Evolutionary conservation across 2,888 invertebrate species (phyloP), one percentile per base, ranked within the genome.

Genomic region (Liopterus haemorrhoidalis): DNA sequence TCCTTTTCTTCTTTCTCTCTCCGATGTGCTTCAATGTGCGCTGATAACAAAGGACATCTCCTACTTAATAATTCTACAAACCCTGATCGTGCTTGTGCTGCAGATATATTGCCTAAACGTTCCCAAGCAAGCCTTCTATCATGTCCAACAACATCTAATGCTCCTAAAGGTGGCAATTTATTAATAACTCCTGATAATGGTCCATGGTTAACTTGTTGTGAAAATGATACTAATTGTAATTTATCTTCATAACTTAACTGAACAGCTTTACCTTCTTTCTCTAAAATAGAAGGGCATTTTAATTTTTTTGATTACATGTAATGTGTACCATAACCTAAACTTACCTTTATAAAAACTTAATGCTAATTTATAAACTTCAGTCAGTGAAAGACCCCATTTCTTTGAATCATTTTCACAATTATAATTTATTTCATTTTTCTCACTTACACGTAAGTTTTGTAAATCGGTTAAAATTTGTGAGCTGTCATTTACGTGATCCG

Each of bases 221-320:
- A 90, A 60, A 86, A 88, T 2, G 95, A 95, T 12, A 95, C 87
- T 50, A 97, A 70, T 63, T 86, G 86, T 41, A 95, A 68, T 63
- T 92, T 89, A 63, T 96, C 93, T 67, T 91, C 88, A 66, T 96
- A 97, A 32, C 91, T 89, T 49, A 95, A 74, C 61, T 93, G 92
- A 35, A 96, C 76, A 2, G 94, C 96, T 73, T 95, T 96, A n/a
- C 95, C 95, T 70, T 92, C 89, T 71, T 96, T 95, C 66, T 96
- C 96, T 95, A 68, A 11, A 73, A 73, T 54, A 52, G 55, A 54
- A 57, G 41, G 44, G n/a, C n/a, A n/a, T n/a, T n/a, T n/a, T n/a
- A n/a, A n/a, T n/a, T n/a, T 42, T 12, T 40, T 22, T 19, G 33
- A 21, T 31, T 41, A 33, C n/a, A 20, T 14, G 4, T 16, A 14